Conservation (phyloP, 2,113 vertebrate species). For the Tyto alba region DNA sequence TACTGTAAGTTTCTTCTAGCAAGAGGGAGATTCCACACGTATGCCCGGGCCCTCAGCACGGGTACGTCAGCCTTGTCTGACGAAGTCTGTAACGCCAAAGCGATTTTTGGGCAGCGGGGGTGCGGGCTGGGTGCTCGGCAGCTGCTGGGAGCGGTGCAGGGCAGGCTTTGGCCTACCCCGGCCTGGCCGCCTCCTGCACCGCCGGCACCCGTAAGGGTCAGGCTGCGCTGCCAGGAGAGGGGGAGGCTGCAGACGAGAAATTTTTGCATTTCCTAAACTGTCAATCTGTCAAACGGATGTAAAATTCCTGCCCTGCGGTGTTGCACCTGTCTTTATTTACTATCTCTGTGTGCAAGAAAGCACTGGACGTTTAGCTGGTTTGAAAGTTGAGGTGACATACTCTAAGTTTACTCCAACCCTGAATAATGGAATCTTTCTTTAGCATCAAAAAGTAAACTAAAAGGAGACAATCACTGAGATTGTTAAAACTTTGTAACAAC, state of each 20-base stretch:
- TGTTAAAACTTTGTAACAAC: constrained; percentile 5
- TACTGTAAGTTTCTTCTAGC: background rate
- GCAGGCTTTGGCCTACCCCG: background rate
- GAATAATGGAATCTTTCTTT: background rate
- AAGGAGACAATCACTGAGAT: background rate
- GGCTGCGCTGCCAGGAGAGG: background rate
- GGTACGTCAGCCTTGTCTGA: background rate
- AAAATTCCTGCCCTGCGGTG: background rate
- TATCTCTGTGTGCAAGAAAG: background rate
- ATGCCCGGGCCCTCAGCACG: background rate
- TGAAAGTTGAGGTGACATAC: background rate
- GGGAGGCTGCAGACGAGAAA: background rate
- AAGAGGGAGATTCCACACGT: background rate
- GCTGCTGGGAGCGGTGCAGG: background rate
- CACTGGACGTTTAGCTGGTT: background rate
- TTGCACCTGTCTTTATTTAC: background rate
- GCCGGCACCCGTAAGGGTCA: background rate
- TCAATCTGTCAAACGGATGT: background rate
- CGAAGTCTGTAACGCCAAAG: background rate
- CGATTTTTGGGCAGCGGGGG: background rate
- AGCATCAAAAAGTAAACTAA: background rate
- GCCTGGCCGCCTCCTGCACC: background rate
- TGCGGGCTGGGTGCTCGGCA: background rate
- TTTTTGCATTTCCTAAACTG: background rate
- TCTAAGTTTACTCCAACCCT: background rate